Evolutionary conservation across 2,797 vertebrate species (phyloP).

Genomic region (Rachycentron canadum): DNA sequence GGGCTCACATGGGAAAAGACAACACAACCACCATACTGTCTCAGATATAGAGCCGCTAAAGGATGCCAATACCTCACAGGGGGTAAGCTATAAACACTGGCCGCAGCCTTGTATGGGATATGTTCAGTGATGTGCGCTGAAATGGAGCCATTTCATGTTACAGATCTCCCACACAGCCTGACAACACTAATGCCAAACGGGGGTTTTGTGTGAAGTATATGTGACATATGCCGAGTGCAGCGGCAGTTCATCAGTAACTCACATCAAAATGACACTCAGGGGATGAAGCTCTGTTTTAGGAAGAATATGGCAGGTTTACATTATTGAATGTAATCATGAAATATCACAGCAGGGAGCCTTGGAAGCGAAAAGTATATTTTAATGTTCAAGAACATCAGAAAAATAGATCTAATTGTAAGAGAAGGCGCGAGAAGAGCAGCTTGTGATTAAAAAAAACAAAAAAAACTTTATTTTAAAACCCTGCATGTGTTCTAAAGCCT

Average conservation of each 20-base stretch:
- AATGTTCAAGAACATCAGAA: slow-evolving; percentile 50
- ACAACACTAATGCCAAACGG: slow-evolving; percentile 76
- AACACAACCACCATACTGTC: slow-evolving; percentile 78
- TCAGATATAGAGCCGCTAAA: slow-evolving; percentile 75
- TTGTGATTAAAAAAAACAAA: slow-evolving; percentile 66
- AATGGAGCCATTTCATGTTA: slow-evolving; percentile 84
- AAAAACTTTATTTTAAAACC: slow-evolving; percentile 58
- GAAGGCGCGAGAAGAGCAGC: slow-evolving; percentile 36
- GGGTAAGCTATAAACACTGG: slow-evolving; percentile 80
- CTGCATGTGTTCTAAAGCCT: slow-evolving; percentile 61
- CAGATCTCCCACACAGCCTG: slow-evolving; percentile 77
- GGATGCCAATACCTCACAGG: slow-evolving; percentile 80
- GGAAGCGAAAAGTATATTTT: slow-evolving; percentile 43
- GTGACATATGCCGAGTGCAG: slow-evolving; percentile 71
- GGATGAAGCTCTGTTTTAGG: slow-evolving; percentile 61
- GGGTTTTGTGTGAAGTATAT: slow-evolving; percentile 75
- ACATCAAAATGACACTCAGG: slow-evolving; percentile 73
- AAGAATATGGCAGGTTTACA: slow-evolving; percentile 63
- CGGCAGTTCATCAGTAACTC: slow-evolving; percentile 71
- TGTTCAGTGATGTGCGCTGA: slow-evolving; percentile 80
- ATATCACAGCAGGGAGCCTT: slow-evolving; percentile 63
- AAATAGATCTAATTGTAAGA: slow-evolving; percentile 60
- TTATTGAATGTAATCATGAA: slow-evolving; percentile 53
- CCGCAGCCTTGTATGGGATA: slow-evolving; percentile 80
- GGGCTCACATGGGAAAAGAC: slow-evolving; percentile 82